Evolutionary conservation across 2,888 invertebrate genomes (phyloP), one percentile per base, ranked within the genome.

Genomic region (Machimus rusticus): DNA sequence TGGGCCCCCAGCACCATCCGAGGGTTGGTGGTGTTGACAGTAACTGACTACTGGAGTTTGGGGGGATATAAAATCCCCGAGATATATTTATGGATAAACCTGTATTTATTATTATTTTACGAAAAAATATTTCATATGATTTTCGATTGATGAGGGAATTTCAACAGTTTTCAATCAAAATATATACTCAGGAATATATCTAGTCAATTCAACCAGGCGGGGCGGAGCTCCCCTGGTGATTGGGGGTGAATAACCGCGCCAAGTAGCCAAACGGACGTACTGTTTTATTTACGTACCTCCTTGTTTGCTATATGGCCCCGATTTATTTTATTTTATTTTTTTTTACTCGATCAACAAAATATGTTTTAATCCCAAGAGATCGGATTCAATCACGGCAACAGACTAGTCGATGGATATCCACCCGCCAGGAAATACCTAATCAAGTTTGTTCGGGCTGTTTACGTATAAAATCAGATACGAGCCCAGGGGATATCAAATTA

Each of bases 161-260:
- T 76, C 76, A 34, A 37, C n/a, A 76, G 37, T 28, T 76, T 76
- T 34, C 76, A 76, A 76, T 76, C 76, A 76, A 76, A 76, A 76
- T 12, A 16, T 74, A 14, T 5, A 31, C 34, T 16, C 3, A 43
- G 23, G 1, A 66, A 66, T 46, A 16, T 9, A 2, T 12, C 12
- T 1, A 39, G 12, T 39, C 8, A 39, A 66, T 23, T 19, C 66
- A n/a, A 19, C 1, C 51, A 8, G n/a, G n/a, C 5, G 16, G 16
- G 51, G 5, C 19, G n/a, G n/a, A 66, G 23, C 12, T 66, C 66
- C 66, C 66, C 3, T 12, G 66, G 3, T 23, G 12, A 28, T 23
- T 19, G 66, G 66, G 4, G 28, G 8, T 66, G 66, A 66, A 66
- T 19, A 19, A 28, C 23, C 66, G 2, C 66, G 4, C 66, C 23